Base-by-base conservation (phyloP, 2,113 vertebrate genomes). In the Columba livia region DNA sequence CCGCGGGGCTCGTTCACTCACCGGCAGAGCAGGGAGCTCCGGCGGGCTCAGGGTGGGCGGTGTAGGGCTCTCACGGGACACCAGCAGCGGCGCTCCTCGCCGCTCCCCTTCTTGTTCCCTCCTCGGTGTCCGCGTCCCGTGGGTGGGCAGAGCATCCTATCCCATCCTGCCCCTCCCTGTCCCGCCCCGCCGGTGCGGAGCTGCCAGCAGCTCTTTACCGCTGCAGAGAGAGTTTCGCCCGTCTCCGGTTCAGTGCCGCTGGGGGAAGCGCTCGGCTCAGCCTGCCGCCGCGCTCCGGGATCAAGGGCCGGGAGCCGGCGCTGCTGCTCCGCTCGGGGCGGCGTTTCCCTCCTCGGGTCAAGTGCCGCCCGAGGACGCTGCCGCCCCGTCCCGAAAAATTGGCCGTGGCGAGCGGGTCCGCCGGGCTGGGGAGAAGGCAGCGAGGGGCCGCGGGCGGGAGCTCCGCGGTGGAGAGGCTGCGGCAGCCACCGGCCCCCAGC, bases 171-270 rank as follows among this genome's bases (percentile, higher is more conserved):
- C 44, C 44, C 44, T 47, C 44, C 44, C 44, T 25, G 23, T 13
- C 50, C 73, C 36, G 36, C 50, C 75, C 31, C 18, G 28, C 34
- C 15, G 20, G 34, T 32, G 89, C 23, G 31, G 25, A 16, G 69
- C 47, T 11, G 47, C 16, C 38, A 8, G 44, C 53, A 2, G 25
- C 67, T 34, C 53, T 32, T 9, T 6, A 13, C 28, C 8, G 9
- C 26, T 18, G 51, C 40, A 6, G 13, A 21, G 38, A 28, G 2
- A 23, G n/a, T 28, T 26, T 42, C 15, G 2, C 15, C 4, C 14
- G 6, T 19, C 8, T 4, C 23, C 14, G 19, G 18, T 10, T 5
- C 7, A 1, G 16, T 1, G 40, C 10, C 5, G n/a, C 15, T 8
- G 36, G 9, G 31, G 6, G 3, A 32, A 62, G 29, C 8, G 40